Evolutionary conservation across 2,113 vertebrate species (phyloP), one percentile per base, ranked within the genome.

Genomic region (Pteropus alecto): DNA sequence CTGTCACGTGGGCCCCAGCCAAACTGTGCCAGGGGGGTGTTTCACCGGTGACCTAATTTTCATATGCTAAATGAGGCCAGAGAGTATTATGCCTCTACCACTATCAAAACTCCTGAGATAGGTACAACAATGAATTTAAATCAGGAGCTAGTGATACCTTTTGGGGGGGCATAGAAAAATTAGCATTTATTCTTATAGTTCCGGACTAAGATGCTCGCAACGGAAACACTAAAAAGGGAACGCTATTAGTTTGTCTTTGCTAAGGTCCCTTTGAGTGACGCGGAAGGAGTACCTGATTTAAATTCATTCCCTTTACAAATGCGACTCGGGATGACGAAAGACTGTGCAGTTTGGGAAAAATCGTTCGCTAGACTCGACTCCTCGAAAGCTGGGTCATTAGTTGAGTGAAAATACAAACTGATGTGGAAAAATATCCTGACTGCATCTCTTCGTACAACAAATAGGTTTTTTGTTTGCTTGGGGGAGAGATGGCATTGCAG

Each of bases 401-500:
- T 70, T 88, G 26, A 26, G 60, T 85, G 41, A 70, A 87, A 79
- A 70, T 21, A 24, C 65, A 74, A 60, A 0, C 51, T 60, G 30
- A 35, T 28, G 35, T 83, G 60, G 6, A 14, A 7, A 33, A 38
- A n/a, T 33, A 7, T 48, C 33, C 61, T 35, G 11, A 13, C 54
- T 51, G 26, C 35, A 43, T 63, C 24, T 28, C 28, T 76, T 41
- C 58, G 35, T 11, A 54, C 14, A 26, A 71, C 56, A 58, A 51
- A 22, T 24, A 41, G 3, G 6, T 28, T 38, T 46, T 78, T 63
- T 46, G 35, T 56, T 56, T 73, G n/a, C 28, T 83, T 28, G 4
- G 1, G 30, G 51, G 11, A 48, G 11, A 18, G 4, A 18, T n/a
- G 9, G 30, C 1, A 1, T 30, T 18, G n/a, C 33, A 3, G 19